These are phyloP conservation scores for Cistogaster globosa DNA, from an alignment of 2,888 invertebrate genomes.

Conservation along the genomic window DNA sequence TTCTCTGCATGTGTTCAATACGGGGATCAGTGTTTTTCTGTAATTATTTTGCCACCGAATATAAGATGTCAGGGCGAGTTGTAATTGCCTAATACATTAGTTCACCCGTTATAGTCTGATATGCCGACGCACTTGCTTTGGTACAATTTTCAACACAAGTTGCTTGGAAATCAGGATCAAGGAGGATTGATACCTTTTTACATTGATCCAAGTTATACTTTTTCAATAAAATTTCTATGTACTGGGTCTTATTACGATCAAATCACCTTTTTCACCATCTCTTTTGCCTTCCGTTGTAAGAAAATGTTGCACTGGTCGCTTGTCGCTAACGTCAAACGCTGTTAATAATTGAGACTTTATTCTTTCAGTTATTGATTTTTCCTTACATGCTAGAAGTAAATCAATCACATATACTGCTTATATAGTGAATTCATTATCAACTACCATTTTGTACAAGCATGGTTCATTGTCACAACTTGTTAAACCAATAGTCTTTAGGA, in stretches of 20 bases:
- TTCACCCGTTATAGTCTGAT: no score
- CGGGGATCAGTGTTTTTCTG: conserved; percentile 27
- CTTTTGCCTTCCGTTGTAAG: not conserved
- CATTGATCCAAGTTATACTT: conserved; percentile 27
- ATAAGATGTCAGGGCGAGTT: no score
- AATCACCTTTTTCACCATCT: conserved; percentile 11
- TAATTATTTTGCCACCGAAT: conserved; percentile 19
- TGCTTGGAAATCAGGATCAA: conserved; percentile 21
- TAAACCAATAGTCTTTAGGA: conserved; percentile 68
- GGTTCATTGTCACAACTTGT: conserved; percentile 63
- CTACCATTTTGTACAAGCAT: conserved; percentile 15
- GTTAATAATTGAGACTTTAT: conserved; percentile 60
- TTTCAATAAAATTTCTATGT: conserved; percentile 3
- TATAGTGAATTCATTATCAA: conserved; percentile 17
- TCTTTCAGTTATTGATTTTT: conserved; percentile 25
- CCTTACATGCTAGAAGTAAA: conserved; percentile 60
- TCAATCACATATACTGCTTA: conserved; percentile 11
- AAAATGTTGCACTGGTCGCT: conserved; percentile 20
- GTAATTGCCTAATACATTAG: no score
- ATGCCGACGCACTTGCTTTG: no score
- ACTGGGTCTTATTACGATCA: not conserved
- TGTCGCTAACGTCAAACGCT: conserved; percentile 59
- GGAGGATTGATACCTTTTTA: conserved; percentile 1
- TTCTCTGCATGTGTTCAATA: conserved; percentile 25
- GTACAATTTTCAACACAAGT: no score